Conservation (phyloP, 37 sponge, comb jelly and placozoan species). For the Beroe forskalii region DNA sequence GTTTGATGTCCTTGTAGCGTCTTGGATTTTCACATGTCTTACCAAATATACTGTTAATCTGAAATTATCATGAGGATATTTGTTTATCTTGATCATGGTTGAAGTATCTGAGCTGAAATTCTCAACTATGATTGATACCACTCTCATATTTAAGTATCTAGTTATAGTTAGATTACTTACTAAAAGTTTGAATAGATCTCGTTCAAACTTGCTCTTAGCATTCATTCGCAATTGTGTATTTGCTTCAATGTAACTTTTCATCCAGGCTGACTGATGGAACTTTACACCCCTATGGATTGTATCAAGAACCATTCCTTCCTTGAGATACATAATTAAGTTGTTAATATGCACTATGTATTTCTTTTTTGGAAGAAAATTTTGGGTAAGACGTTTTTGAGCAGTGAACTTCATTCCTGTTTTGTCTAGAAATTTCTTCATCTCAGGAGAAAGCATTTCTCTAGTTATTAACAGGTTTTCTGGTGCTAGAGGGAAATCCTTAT, state of each 20-base stretch:
- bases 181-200: constrained; percentile 1
- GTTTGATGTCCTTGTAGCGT: neutral
- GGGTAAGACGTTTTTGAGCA: neutral
- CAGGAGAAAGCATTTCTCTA: neutral
- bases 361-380: neutral
- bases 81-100: too few species aligned
- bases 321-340: neutral
- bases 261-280: neutral
- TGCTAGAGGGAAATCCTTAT: constrained; percentile 25
- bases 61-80: neutral
- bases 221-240: neutral
- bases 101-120: neutral
- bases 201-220: constrained; percentile 23
- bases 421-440: neutral
- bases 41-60: constrained; percentile 26
- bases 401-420: neutral
- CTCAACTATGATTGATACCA: neutral
- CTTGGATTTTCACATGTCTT: constrained; percentile 30
- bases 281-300: neutral
- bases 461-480: constrained; percentile 3
- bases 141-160: neutral
- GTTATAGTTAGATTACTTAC: neutral
- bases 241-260: neutral
- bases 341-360: neutral
- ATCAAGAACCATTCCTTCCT: neutral